These are phyloP conservation scores for Plagodis dolabraria DNA, from an alignment of 2,888 invertebrate genomes.

Conservation along the genomic window DNA sequence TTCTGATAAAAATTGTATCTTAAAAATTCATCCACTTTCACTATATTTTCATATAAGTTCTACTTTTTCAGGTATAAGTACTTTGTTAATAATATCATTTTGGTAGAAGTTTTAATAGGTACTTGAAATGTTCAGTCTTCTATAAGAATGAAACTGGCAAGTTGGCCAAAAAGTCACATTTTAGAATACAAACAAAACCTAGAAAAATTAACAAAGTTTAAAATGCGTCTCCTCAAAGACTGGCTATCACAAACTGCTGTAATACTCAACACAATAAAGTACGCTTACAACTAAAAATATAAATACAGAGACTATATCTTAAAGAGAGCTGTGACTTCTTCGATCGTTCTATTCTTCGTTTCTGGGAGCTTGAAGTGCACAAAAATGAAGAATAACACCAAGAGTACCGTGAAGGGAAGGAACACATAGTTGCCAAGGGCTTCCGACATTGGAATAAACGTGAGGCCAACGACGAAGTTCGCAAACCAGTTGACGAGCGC, in stretches of 20 bases:
- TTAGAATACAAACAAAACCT: constrained; percentile 25
- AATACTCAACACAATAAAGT: constrained; percentile 58
- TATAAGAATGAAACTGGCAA: constrained; percentile 47
- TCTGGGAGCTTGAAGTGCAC: constrained; percentile 79
- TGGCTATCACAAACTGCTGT: constrained; percentile 58
- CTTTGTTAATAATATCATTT: constrained; percentile 58
- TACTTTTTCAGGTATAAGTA: constrained; percentile 61
- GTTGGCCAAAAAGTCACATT: constrained; percentile 38
- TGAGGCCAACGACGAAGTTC: constrained; percentile 79
- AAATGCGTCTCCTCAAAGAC: constrained; percentile 19
- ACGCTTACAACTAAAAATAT: constrained; percentile 53
- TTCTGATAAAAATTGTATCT: constrained; percentile 11
- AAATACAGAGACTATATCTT: constrained; percentile 58
- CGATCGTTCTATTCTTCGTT: constrained; percentile 80
- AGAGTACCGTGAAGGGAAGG: constrained; percentile 73
- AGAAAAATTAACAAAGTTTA: constrained; percentile 39
- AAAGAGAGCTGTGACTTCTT: constrained; percentile 81
- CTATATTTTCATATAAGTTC: constrained; percentile 23
- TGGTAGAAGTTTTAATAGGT: constrained; percentile 43
- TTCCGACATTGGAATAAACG: constrained; percentile 69
- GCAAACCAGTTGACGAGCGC: constrained; percentile 82
- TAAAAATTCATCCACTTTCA: constrained; percentile 14
- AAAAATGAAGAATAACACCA: constrained; percentile 76
- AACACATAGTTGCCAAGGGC: constrained; percentile 73
- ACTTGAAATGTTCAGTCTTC: constrained; percentile 64